Evolutionary conservation across 2,797 vertebrate species (phyloP).

Genomic region (Cossypha niveicapilla): DNA sequence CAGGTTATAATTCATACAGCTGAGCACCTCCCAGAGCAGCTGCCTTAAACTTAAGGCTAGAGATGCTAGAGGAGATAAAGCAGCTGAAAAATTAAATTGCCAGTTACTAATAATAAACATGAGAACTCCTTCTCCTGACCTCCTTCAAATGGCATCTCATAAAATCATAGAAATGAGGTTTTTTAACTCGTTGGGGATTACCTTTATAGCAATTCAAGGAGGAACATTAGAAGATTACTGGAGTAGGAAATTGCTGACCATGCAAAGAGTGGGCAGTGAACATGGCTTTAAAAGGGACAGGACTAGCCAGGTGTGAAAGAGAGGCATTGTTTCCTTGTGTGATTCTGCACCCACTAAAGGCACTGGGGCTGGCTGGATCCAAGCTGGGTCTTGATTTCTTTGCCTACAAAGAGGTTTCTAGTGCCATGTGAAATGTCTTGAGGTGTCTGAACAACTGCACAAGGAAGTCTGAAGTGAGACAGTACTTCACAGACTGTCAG

Average conservation of each 20-base stretch:
- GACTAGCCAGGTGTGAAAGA: conserved; percentile 7
- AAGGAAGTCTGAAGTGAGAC: not conserved
- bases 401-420: not conserved
- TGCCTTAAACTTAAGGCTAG: not conserved
- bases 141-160: not conserved
- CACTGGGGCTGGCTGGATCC: not conserved
- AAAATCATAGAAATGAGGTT: not conserved
- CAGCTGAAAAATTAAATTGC: not conserved
- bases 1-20: not conserved
- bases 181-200: not conserved
- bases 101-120: not conserved
- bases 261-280: not conserved
- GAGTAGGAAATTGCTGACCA: conserved; percentile 15
- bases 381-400: not conserved
- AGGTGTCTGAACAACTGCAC: not conserved
- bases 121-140: not conserved
- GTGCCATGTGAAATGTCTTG: not conserved
- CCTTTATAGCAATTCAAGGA: not conserved
- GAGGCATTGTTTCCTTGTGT: not conserved
- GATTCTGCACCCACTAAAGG: not conserved
- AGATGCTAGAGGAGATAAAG: not conserved
- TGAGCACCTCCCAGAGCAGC: not conserved
- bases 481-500: not conserved
- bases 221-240: not conserved
- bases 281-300: not conserved